Evolutionary conservation across 92 coral and sea anemone genomes (phyloP).

Genomic region (Pocillopora meandrina): DNA sequence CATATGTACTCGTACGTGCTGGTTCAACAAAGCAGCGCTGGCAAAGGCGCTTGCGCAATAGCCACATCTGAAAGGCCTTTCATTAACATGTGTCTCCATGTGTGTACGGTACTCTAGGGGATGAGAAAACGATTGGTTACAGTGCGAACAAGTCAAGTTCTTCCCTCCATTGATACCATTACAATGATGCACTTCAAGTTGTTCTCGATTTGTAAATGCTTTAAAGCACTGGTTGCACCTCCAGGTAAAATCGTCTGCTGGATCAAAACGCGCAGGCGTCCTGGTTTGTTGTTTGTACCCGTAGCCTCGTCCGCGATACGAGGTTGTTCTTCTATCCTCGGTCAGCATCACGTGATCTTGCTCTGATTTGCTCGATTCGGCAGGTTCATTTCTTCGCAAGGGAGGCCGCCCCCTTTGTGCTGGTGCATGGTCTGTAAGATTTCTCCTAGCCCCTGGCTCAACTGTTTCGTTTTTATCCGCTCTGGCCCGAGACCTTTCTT

Average conservation of each 20-base stretch:
- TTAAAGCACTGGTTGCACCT: constrained; percentile 92
- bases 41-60: constrained; percentile 95
- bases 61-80: constrained; percentile 94
- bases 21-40: constrained; percentile 84
- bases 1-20: constrained; percentile 95
- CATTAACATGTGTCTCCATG: constrained; percentile 94
- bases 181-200: constrained; percentile 85
- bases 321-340: constrained; percentile 76
- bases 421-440: constrained; percentile 69
- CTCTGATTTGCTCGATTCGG: constrained; percentile 71
- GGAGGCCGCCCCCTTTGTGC: constrained; percentile 93
- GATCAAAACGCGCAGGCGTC: constrained; percentile 52
- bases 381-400: constrained; percentile 55
- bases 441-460: constrained; percentile 75
- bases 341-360: constrained; percentile 34
- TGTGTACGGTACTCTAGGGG: constrained; percentile 92
- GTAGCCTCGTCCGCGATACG: constrained; percentile 83
- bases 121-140: constrained; percentile 83
- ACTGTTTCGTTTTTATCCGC: constrained; percentile 51
- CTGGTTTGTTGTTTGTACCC: constrained; percentile 48
- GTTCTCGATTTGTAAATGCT: constrained; percentile 87
- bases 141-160: constrained; percentile 87
- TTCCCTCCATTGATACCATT: constrained; percentile 67
- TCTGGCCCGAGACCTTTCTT: constrained; percentile 80
- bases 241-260: constrained; percentile 85